Evolutionary conservation across 1,140 invertebrate genomes (phyloP).

Genomic region (Muscidifurax raptorellus): DNA sequence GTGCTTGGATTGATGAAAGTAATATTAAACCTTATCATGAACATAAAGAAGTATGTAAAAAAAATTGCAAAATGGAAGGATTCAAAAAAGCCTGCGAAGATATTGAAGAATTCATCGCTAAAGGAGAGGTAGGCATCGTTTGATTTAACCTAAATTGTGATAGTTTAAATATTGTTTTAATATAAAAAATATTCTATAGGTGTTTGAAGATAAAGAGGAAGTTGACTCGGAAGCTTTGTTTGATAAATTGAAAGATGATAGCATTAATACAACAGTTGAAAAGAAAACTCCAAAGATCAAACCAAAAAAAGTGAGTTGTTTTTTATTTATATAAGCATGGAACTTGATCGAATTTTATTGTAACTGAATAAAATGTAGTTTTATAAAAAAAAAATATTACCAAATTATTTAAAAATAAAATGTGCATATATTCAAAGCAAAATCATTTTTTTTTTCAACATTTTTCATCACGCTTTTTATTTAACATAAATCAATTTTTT

Average conservation of each 20-base stretch:
- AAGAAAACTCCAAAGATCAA: constrained; percentile 75
- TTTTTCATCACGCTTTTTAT: not conserved
- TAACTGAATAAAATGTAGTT: not conserved
- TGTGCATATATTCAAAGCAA: not conserved
- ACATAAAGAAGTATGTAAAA: constrained; percentile 87
- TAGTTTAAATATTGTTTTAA: constrained; percentile 38
- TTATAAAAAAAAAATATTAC: not conserved
- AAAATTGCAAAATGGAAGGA: constrained; percentile 84
- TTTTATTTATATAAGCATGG: not conserved
- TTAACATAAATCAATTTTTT: constrained; percentile 33
- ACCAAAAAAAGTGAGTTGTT: constrained; percentile 72
- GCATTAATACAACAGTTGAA: constrained; percentile 62
- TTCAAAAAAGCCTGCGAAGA: constrained; percentile 92
- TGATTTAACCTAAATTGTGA: not conserved
- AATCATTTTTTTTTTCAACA: not conserved
- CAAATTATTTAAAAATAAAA: constrained; percentile 1
- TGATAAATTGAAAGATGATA: constrained; percentile 81
- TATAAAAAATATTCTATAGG: constrained; percentile 58
- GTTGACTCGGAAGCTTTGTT: constrained; percentile 83
- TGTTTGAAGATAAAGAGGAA: constrained; percentile 75
- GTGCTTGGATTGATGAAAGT: constrained; percentile 93
- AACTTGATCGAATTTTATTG: not conserved
- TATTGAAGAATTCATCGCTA: constrained; percentile 89
- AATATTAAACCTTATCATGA: constrained; percentile 90
- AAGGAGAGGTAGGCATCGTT: constrained; percentile 78